A percentile compares a stretch with the other conserved stretches of the same genome.
phyloP scores from a whole-genome alignment of 2,888 invertebrate genomes.

The Agriopis marginaria region DNA sequence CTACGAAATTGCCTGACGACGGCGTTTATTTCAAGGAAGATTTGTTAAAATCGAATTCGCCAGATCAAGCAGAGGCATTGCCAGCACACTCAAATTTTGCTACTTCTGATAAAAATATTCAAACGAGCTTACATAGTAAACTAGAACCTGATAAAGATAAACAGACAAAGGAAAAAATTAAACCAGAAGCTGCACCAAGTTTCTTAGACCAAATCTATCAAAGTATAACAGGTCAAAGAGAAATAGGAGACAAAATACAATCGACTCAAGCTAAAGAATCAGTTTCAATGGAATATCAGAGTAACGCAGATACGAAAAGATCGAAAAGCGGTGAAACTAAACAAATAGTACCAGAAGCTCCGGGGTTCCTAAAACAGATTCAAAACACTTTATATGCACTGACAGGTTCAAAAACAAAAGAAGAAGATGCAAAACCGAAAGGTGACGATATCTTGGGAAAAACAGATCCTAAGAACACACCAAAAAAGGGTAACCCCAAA shows the following conservation, averaged over 20 bases:
- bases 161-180: neutral
- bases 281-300: neutral
- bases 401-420: neutral
- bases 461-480: neutral
- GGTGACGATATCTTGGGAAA: neutral
- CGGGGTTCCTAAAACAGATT: constrained; percentile 5
- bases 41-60: neutral
- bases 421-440: neutral
- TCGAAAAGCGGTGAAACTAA: neutral
- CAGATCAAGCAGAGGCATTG: neutral
- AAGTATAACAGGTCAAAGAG: constrained; percentile 1
- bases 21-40: neutral
- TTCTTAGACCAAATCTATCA: constrained; percentile 5
- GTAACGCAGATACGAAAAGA: neutral
- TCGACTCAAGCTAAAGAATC: neutral
- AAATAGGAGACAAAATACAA: neutral
- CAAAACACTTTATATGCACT: constrained; percentile 13
- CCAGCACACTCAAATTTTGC: neutral
- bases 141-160: neutral
- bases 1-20: neutral
- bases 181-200: neutral
- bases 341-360: neutral
- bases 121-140: neutral
- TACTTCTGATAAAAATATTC: neutral
- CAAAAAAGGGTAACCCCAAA: constrained; percentile 4